Evolutionary conservation across 2,888 invertebrate genomes (phyloP), one percentile per base, ranked within the genome.

Genomic region (Globia sparganii): DNA sequence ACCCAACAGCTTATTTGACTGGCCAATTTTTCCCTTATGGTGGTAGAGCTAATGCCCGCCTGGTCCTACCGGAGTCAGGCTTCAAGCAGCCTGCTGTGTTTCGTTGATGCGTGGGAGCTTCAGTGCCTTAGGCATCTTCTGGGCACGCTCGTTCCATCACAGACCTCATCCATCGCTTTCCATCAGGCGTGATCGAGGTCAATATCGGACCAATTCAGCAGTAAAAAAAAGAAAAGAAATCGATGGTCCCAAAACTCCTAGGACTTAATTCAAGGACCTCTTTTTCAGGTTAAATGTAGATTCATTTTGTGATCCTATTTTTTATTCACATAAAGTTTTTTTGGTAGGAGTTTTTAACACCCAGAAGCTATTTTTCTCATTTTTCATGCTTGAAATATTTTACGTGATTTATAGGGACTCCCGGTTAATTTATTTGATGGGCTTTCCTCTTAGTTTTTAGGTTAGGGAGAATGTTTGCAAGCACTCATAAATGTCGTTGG

Each of bases 171-270:
- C n/a, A n/a, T n/a, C n/a, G n/a, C n/a, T n/a, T n/a, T n/a, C n/a
- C n/a, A n/a, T n/a, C n/a, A n/a, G n/a, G n/a, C n/a, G n/a, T n/a
- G n/a, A n/a, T n/a, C n/a, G n/a, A n/a, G n/a, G n/a, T n/a, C n/a
- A n/a, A n/a, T n/a, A n/a, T n/a, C n/a, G n/a, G n/a, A n/a, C n/a
- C n/a, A n/a, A n/a, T n/a, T n/a, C n/a, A n/a, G n/a, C n/a, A n/a
- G n/a, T n/a, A n/a, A n/a, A n/a, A n/a, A n/a, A n/a, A n/a, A n/a
- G n/a, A n/a, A n/a, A n/a, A n/a, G n/a, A n/a, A n/a, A 94, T 94
- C 94, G 93, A 94, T 94, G 91, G 92, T 90, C 91, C 91, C 85
- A 90, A 92, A 87, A 90, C 90, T 91, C 88, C 81, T 89, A 86
- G 86, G 86, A 87, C 84, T 86, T 89, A 89, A 90, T 90, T 85